Evolutionary conservation across 2,888 invertebrate species (phyloP), one percentile per base, ranked within the genome.

Genomic region (Sisyra terminalis): DNA sequence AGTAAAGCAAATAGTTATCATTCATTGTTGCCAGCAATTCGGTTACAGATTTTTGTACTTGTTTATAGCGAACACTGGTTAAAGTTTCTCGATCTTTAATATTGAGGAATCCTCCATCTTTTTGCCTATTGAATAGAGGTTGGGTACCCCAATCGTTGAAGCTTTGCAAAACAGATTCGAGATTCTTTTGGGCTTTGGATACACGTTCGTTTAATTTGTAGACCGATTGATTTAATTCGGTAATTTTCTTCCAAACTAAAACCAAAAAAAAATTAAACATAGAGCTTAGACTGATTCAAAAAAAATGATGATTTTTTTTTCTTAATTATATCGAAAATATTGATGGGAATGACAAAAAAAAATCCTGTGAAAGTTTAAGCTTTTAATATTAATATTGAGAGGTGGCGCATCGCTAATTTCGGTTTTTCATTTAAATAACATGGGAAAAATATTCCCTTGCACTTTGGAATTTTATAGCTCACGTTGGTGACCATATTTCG

Each of bases 111-210:
- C 73, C 74, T 1, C 67, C 65, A 50, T 81, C 79, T 52, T 77
- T 82, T 52, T 77, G 82, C 16, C 92, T 65, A 53, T 77, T 73
- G 55, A 82, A 84, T 6, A 93, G 61, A 0, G 90, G 85, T 10
- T 66, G 54, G 47, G 73, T 70, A 1, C 79, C 78, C 89, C 90
- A 92, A 0, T 65, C 63, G 1, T 70, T 67, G 17, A 84, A 74
- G 39, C 68, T 67, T 0, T 59, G 55, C 2, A 71, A 57, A 0
- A 82, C 70, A 1, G 61, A 59, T 14, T 65, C 63, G 29, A 84
- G 62, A 54, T 85, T 83, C 5, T 64, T 64, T 54, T 85, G 82
- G 0, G 81, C 77, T 35, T 68, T 67, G 6, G 72, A 60, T 3
- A 84, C 71, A 13, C 85, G 69, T 42, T 70, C 69, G 55, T 86